These are phyloP conservation scores for Scolopax rusticola DNA, from an alignment of 2,797 vertebrate genomes.

Conservation along the genomic window DNA sequence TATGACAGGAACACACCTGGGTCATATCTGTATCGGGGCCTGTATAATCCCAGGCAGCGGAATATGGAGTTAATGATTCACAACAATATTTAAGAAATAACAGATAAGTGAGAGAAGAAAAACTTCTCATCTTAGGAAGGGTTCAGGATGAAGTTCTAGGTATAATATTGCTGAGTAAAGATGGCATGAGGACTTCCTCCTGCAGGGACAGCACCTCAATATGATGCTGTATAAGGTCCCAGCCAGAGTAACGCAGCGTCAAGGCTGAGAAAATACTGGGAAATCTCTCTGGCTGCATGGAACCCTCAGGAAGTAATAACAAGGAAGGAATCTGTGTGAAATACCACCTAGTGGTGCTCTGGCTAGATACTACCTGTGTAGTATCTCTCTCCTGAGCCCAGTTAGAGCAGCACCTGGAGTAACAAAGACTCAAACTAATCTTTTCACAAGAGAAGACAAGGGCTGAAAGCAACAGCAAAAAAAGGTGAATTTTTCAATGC, in stretches of 20 bases:
- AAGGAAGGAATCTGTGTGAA: not conserved
- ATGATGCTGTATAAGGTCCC: not conserved
- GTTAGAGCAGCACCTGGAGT: not conserved
- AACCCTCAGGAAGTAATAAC: not conserved
- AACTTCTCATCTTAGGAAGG: not conserved
- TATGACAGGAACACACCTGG: not conserved
- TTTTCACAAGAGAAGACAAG: not conserved
- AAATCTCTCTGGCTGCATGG: not conserved
- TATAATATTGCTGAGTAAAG: slow-evolving; percentile 8
- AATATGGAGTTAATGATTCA: not conserved
- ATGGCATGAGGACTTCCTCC: not conserved
- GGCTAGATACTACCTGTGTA: not conserved
- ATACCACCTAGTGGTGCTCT: not conserved
- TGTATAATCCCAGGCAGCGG: not conserved
- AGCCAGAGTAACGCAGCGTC: not conserved
- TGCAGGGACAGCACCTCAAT: not conserved
- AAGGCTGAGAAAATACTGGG: not conserved
- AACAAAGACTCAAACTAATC: not conserved
- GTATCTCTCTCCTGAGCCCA: not conserved
- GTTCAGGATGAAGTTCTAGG: not conserved
- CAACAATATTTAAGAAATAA: not conserved
- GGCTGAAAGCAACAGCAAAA: not conserved
- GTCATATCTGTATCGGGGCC: not conserved
- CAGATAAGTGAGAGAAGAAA: not conserved
- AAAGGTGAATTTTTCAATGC: not conserved